Evolutionary conservation across 1,140 invertebrate genomes (phyloP).

Genomic region (Bombus soroeensis): DNA sequence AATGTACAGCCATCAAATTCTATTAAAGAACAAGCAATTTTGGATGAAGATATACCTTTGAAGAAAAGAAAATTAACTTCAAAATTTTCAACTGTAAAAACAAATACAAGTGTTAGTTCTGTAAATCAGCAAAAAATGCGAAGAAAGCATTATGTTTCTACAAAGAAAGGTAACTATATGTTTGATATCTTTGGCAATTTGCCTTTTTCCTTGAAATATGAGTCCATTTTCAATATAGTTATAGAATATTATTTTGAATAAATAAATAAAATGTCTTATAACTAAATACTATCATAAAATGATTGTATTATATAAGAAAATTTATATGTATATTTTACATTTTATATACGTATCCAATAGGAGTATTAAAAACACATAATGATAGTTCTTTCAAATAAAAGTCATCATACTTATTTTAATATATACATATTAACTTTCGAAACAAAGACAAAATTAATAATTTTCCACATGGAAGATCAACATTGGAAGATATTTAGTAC

Average conservation of each 20-base stretch:
- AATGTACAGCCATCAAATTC: constrained; percentile 1
- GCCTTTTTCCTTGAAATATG: neutral
- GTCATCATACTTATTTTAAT: neutral
- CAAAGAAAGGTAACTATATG: constrained; percentile 55
- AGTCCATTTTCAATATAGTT: neutral
- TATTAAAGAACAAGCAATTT: neutral
- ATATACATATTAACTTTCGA: neutral
- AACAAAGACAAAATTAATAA: neutral
- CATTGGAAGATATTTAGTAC: constrained; percentile 31
- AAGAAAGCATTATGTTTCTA: constrained; percentile 33
- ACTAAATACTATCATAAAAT: neutral
- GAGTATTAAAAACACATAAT: neutral
- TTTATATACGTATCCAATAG: neutral
- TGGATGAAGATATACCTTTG: constrained; percentile 45
- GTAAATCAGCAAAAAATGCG: constrained; percentile 23
- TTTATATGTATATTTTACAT: neutral
- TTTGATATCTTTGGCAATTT: neutral
- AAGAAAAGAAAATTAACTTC: constrained; percentile 53
- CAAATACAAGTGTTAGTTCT: constrained; percentile 29
- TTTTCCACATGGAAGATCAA: constrained; percentile 31
- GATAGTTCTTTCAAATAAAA: constrained; percentile 2
- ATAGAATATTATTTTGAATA: neutral
- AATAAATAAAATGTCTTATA: neutral
- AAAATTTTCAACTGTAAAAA: constrained; percentile 25
- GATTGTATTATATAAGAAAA: neutral